These are phyloP conservation scores for Corythoichthys haematopterus DNA, from an alignment of 2,113 vertebrate genomes.

Conservation along the genomic window DNA sequence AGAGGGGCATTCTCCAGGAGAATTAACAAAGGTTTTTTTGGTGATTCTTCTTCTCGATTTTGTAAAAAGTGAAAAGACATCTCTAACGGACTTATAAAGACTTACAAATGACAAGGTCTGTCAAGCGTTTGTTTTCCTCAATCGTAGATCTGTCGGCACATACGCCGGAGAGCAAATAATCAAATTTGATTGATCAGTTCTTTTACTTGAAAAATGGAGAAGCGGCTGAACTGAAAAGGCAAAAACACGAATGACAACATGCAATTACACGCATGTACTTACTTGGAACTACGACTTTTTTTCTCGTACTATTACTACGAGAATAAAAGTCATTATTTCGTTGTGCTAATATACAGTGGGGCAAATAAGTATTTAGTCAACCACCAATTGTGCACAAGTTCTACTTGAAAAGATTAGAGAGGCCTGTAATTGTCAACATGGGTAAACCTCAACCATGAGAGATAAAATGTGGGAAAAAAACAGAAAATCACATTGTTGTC, in stretches of 20 bases:
- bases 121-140: slow-evolving; percentile 37
- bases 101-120: slow-evolving; percentile 45
- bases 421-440: no score
- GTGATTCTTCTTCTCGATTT: slow-evolving; percentile 66
- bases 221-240: not conserved
- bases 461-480: no score
- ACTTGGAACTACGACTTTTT: no score
- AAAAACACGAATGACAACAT: not conserved
- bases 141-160: slow-evolving; percentile 6
- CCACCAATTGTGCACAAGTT: no score
- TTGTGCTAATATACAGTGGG: no score
- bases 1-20: slow-evolving; percentile 68
- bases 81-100: slow-evolving; percentile 75
- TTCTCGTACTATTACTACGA: no score
- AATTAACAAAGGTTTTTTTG: slow-evolving; percentile 67
- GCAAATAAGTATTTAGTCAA: no score
- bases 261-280: no score
- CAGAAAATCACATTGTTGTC: no score
- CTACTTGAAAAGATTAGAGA: no score
- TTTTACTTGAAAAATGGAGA: not conserved
- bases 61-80: slow-evolving; percentile 73
- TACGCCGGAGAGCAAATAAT: not conserved
- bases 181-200: not conserved
- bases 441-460: no score
- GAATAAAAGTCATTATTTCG: no score